Base-by-base conservation (phyloP, 2,113 vertebrate genomes). In the Galbula dea region DNA sequence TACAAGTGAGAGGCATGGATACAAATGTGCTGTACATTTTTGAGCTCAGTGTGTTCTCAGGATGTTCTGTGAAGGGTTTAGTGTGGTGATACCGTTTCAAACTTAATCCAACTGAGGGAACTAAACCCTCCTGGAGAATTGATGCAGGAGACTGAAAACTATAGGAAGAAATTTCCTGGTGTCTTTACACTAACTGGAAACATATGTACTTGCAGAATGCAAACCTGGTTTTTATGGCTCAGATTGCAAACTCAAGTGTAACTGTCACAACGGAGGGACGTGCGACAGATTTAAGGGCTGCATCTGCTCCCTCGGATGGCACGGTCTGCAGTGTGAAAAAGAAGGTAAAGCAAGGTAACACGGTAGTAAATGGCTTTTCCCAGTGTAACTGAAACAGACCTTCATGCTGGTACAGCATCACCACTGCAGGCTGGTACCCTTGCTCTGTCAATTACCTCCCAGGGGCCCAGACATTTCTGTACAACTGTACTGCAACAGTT, bases 261-360 rank as follows among this genome's bases (percentile, higher is more conserved):
- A 91, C 36, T 99, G 98, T 83, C 96, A 83, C 59, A 97, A 95
- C 12, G 95, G 89, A 61, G 98, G 97, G 45, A 93, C 17, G 2
- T 99, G 98, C 1, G 97, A 98, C 93, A 98, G 98, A 37, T 98
- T 98, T 96, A 97, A 97, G 54, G 98, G 98, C 41, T 99, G 98
- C 65, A 80, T 98, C 92, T 99, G 98, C 86, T 93, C 97, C 39
- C 74, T 86, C 0, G 97, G 97, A 68, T 96, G 97, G 94, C 98
- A 98, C 32, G 98, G 98, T 59, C 93, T 97, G 24, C 98, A 96
- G 59, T 99, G 98, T 96, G 98, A 99, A 96, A 98, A 95, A 96
- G 97, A 98, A 98, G 98, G 98, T 98, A 98, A 98, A 97, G 95
- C 97, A 97, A 98, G 97, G 97, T 98, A 98, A 98, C 97, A 96